These are phyloP conservation scores for Australoheros scitulus DNA, from an alignment of 2,113 vertebrate genomes.

Conservation along the genomic window DNA sequence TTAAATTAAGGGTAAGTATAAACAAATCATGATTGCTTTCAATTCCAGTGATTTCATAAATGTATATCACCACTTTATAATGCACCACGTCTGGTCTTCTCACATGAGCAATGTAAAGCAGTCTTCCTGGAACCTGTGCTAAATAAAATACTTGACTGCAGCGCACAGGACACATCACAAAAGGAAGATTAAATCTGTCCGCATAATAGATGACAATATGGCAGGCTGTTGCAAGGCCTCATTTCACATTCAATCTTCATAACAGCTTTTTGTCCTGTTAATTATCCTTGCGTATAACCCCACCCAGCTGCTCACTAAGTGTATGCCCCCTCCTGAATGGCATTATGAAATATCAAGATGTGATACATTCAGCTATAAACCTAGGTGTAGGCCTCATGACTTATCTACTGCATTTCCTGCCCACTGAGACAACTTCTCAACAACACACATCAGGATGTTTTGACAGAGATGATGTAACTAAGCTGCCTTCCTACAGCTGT, in stretches of 20 bases:
- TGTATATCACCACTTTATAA: no score
- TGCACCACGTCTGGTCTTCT: not conserved
- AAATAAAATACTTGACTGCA: not conserved
- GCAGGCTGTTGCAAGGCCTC: not conserved
- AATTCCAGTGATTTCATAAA: not conserved
- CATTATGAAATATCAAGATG: not conserved
- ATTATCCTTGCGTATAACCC: conserved; percentile 43
- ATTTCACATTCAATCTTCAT: conserved; percentile 29
- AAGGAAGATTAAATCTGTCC: conserved; percentile 34
- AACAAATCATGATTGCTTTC: not conserved
- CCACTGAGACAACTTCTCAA: not conserved
- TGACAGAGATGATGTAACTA: conserved; percentile 38
- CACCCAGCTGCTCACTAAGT: conserved; percentile 16
- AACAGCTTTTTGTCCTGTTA: conserved; percentile 30
- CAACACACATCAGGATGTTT: conserved; percentile 11
- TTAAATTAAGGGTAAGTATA: not conserved
- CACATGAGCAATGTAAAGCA: not conserved
- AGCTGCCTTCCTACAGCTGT: conserved; percentile 31
- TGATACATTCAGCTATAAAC: not conserved
- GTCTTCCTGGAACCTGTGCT: not conserved
- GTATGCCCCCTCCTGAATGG: not conserved
- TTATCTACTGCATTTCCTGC: conserved; percentile 28
- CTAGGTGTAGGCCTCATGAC: conserved; percentile 4
- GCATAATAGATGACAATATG: conserved; percentile 28
- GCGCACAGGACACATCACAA: not conserved